Evolutionary conservation across 2,888 invertebrate genomes (phyloP), one percentile per base, ranked within the genome.

Genomic region (Antheraea assamensis): DNA sequence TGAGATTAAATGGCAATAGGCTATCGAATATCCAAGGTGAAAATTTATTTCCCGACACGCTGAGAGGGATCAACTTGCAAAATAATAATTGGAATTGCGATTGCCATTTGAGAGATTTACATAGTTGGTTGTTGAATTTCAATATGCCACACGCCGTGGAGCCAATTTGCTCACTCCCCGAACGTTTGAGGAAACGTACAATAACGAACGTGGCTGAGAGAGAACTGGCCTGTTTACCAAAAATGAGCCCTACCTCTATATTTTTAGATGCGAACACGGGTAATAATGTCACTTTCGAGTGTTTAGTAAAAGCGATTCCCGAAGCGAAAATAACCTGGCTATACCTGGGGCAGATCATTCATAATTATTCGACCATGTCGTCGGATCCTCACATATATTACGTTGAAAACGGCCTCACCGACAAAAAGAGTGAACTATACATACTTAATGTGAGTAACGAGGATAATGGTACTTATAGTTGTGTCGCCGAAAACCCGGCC

Each of bases 81-180:
- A 97, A 97, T 87, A 98, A 98, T 95, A 97, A 97, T 79, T 98
- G 98, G 98, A 95, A 96, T 80, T 98, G 98, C 90, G 98, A 98
- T 90, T 98, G 98, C 89, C 96, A 96, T 81, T 95, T 98, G 84
- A 93, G 96, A 80, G 96, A 97, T 82, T 92, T 98, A 84, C 96
- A 97, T 85, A 92, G 95, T 78, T 98, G 98, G 98, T 95, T 98
- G 82, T 95, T 95, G 79, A 96, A 96, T 85, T 96, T 97, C 86
- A 97, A 96, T 84, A 96, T 97, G 80, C 97, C 98, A 15, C 96
- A 97, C 85, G 95, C 96, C 49, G 96, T 97, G 73, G 97, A 98
- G 84, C 98, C 98, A 47, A 95, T 96, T 84, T 98, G 98, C 88
- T 95, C 95, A 74, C 95, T 96, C 71, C 98, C 98, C 13, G 89